Evolutionary conservation across 2,888 invertebrate species (phyloP), one percentile per base, ranked within the genome.

Genomic region (Xylocampa areola): DNA sequence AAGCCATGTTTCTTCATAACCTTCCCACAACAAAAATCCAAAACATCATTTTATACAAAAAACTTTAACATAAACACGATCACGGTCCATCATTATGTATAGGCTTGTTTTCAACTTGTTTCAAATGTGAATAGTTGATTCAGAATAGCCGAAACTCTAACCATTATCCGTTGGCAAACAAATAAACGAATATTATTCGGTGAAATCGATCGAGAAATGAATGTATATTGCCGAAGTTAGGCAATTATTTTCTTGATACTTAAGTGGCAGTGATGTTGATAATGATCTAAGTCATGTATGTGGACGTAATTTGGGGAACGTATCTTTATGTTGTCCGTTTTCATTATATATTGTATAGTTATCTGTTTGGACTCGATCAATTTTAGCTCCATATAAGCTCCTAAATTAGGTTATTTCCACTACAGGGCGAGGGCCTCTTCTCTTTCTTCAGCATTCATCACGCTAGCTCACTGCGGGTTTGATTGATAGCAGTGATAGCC

Each of bases 61-160:
- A 65, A 57, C 44, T 67, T 72, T 61, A 62, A 70, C 50, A 72
- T 70, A 74, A 76, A 76, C 72, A 69, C 45, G 33, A 71, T 54
- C 16, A 43, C 52, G 51, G 64, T 70, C 32, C 33, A 74, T 74
- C 67, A 77, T 66, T 41, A 41, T 57, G 58, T 73, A 73, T 73
- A 62, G 68, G 58, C 68, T 73, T 76, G 73, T 75, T 75, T 75
- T 71, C 59, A 59, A 53, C 59, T 52, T 16, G 39, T 45, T 36
- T 55, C 59, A 68, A 75, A 75, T 73, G 74, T 59, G 68, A 76
- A 71, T 73, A 76, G 75, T 71, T 76, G 68, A 73, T 76, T 73
- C 57, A 50, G 41, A 76, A 75, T 58, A 58, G 59, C 47, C 66
- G n/a, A 7, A 76, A 75, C 74, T 76, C 66, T 17, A 30, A 14